Conservation (phyloP, 2,113 vertebrate species). For the Barbus barbus region DNA sequence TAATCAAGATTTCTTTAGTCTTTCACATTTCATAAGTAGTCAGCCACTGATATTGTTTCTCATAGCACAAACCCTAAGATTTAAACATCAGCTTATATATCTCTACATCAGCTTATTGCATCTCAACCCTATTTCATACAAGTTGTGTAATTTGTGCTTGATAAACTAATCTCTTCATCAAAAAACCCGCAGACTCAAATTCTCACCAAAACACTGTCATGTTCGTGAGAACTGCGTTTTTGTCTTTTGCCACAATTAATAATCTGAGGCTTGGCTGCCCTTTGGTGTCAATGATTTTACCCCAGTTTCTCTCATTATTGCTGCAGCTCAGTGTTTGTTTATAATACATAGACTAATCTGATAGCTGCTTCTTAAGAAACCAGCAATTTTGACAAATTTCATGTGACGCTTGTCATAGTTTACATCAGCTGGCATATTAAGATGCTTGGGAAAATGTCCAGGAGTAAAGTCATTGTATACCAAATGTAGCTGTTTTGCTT, state of each 20-base stretch:
- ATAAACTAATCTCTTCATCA: neutral
- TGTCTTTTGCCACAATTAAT: neutral
- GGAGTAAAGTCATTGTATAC: neutral
- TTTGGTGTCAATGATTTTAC: neutral
- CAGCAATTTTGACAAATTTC: neutral
- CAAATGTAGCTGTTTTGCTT: neutral
- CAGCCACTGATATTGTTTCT: neutral
- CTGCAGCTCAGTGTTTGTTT: neutral
- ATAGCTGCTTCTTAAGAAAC: neutral
- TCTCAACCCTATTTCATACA: neutral
- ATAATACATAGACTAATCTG: neutral
- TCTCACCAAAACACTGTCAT: neutral
- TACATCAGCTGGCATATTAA: neutral
- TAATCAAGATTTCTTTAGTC: neutral
- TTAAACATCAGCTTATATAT: neutral
- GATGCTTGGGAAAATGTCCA: neutral
- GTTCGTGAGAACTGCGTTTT: neutral
- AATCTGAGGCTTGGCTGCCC: neutral
- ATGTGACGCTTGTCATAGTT: slow-evolving; percentile 28
- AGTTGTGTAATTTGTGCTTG: neutral
- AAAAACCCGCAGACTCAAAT: neutral
- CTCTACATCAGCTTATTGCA: too few relatives aligned
- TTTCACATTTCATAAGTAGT: neutral
- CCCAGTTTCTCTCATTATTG: neutral
- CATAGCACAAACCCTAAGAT: neutral